phyloP scores from a whole-genome alignment of 2,888 invertebrate genomes.

The Laspeyria flexula region DNA sequence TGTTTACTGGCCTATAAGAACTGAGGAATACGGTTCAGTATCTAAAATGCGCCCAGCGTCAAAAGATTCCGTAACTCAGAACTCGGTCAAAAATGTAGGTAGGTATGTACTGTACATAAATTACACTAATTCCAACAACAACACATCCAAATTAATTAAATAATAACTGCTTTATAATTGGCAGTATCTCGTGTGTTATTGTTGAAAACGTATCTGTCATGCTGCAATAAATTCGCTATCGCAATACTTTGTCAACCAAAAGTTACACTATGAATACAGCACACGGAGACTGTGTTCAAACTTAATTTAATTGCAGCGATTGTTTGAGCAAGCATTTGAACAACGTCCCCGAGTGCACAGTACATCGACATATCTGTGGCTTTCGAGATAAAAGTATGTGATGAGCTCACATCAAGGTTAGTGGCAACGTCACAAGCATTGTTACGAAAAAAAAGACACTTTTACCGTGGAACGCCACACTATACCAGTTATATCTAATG shows the following conservation, averaged over 20 bases:
- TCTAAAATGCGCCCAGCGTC: constrained; percentile 22
- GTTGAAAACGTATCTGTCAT: constrained; percentile 39
- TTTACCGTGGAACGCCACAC: constrained; percentile 48
- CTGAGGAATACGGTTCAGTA: constrained; percentile 2
- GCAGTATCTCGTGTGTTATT: constrained; percentile 12
- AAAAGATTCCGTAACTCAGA: constrained; percentile 25
- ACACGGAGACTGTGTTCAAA: constrained; percentile 19
- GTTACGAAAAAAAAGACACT: constrained; percentile 41
- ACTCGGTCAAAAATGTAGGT: constrained; percentile 38
- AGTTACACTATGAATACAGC: constrained; percentile 30
- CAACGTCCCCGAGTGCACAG: constrained; percentile 20
- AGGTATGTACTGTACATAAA: constrained; percentile 16
- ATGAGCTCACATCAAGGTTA: constrained; percentile 41
- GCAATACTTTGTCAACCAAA: constrained; percentile 40
- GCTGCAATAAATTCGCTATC: constrained; percentile 43
- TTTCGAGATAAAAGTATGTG: constrained; percentile 48
- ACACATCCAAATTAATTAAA: constrained; percentile 4
- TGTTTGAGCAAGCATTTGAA: constrained; percentile 13
- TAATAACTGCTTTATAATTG: not conserved
- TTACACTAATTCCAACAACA: constrained; percentile 34
- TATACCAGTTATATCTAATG: constrained; percentile 17
- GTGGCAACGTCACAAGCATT: constrained; percentile 44
- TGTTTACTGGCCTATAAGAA: constrained; percentile 18
- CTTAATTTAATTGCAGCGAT: not conserved
- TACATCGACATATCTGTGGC: constrained; percentile 33